A percentile compares a stretch with the other conserved stretches of the same genome.
These are phyloP conservation scores for Melipona bicolor DNA, from an alignment of 2,888 invertebrate species.

Conservation along the genomic window DNA sequence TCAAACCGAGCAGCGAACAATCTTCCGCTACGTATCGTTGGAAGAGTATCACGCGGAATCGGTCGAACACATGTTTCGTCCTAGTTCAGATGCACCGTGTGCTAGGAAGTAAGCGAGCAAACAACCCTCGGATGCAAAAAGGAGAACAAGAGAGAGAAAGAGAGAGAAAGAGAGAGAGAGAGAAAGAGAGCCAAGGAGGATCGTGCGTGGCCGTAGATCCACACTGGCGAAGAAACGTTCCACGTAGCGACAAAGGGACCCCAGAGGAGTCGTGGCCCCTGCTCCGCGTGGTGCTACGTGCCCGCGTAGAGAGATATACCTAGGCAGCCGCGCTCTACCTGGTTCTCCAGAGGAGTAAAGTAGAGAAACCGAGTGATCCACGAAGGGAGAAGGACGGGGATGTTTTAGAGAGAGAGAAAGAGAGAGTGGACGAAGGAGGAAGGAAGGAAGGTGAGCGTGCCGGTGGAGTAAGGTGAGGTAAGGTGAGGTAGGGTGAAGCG, in stretches of 20 bases:
- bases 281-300: neutral
- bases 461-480: neutral
- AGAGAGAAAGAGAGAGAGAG: neutral
- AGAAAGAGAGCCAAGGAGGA: conserved; percentile 33
- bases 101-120: neutral
- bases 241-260: conserved; percentile 53
- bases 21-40: neutral
- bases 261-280: conserved; percentile 17
- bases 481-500: conserved; percentile 5
- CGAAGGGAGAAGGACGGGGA: conserved; percentile 57
- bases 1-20: neutral
- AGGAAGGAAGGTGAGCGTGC: conserved; percentile 35
- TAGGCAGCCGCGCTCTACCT: conserved; percentile 59
- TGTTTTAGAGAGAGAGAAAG: conserved; percentile 43
- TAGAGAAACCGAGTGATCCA: conserved; percentile 65
- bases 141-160: neutral
- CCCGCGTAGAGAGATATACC: conserved; percentile 32
- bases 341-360: conserved; percentile 65
- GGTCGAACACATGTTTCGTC: conserved; percentile 64
- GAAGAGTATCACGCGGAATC: neutral
- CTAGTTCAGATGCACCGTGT: conserved; percentile 67
- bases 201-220: conserved; percentile 32
- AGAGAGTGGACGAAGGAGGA: conserved; percentile 54
- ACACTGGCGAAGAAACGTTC: conserved; percentile 46
- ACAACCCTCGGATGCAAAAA: conserved; percentile 64